phyloP scores from a whole-genome alignment of 1,140 invertebrate species.

The Bombus cullumanus region DNA sequence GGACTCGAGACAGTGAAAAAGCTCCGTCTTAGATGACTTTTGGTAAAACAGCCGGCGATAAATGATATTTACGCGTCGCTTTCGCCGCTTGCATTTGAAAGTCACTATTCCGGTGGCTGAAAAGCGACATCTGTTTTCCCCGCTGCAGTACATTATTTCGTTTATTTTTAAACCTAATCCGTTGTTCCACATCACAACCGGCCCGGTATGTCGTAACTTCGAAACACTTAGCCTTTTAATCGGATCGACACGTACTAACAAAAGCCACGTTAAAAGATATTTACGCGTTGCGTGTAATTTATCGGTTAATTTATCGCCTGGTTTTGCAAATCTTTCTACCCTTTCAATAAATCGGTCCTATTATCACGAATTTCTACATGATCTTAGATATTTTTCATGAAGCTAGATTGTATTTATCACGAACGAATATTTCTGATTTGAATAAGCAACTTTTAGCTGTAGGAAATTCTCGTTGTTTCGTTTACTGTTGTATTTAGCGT shows the following conservation, averaged over 20 bases:
- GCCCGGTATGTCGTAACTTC: conserved; percentile 30
- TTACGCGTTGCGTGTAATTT: neutral
- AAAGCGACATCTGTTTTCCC: conserved; percentile 48
- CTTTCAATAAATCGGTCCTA: neutral
- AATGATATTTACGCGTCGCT: conserved; percentile 51
- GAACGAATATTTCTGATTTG: too few species aligned
- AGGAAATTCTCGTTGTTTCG: too few species aligned
- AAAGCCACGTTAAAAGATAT: neutral
- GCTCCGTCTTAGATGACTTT: conserved; percentile 13
- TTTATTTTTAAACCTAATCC: conserved; percentile 54
- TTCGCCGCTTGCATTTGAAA: conserved; percentile 42
- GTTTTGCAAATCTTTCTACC: neutral
- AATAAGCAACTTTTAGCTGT: too few species aligned
- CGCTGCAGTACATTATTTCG: conserved; percentile 49
- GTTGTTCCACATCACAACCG: conserved; percentile 45
- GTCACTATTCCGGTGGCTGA: conserved; percentile 48
- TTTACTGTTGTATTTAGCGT: too few species aligned
- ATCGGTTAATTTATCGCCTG: neutral
- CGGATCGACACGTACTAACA: neutral
- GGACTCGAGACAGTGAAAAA: conserved; percentile 39
- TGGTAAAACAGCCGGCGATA: conserved; percentile 40
- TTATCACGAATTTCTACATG: neutral
- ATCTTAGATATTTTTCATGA: neutral
- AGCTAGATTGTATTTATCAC: too few species aligned
- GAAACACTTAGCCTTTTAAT: conserved; percentile 43